A percentile compares a stretch with the other conserved stretches of the same genome.
Evolutionary conservation across 2,888 invertebrate genomes (phyloP).

Genomic region (Xanthia togata): DNA sequence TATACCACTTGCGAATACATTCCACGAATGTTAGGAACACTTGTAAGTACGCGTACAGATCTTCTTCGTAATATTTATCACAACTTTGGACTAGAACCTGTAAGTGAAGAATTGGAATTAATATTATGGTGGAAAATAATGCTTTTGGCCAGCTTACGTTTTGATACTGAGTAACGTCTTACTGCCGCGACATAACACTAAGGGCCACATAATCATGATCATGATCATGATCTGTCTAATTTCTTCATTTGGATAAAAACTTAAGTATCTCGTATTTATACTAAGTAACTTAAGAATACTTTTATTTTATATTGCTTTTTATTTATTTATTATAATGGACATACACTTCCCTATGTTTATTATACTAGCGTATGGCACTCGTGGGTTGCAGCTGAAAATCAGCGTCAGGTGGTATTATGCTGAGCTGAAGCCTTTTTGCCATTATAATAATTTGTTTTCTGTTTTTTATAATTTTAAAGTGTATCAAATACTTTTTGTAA

Average conservation of each 20-base stretch:
- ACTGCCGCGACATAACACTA: neutral
- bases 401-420: too few relatives aligned
- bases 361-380: too few relatives aligned
- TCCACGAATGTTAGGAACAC: constrained; percentile 93
- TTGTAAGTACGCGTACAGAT: constrained; percentile 91
- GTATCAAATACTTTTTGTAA: too few relatives aligned
- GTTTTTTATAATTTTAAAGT: too few relatives aligned
- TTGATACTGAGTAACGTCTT: neutral
- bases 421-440: too few relatives aligned
- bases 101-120: neutral
- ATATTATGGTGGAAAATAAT: neutral
- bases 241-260: neutral
- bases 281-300: too few relatives aligned
- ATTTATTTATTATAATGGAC: too few relatives aligned
- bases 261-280: too few relatives aligned
- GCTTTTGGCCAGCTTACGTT: neutral
- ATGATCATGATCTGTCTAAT: neutral
- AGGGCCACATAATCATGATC: neutral
- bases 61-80: constrained; percentile 90
- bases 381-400: too few relatives aligned
- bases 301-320: too few relatives aligned
- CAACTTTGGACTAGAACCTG: constrained; percentile 90
- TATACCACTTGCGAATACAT: constrained; percentile 91
- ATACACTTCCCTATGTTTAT: too few relatives aligned
- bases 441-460: too few relatives aligned